A percentile compares a stretch with the other conserved stretches of the same genome.
phyloP scores from a whole-genome alignment of 2,113 vertebrate genomes.

The Eulemur rufifrons region DNA sequence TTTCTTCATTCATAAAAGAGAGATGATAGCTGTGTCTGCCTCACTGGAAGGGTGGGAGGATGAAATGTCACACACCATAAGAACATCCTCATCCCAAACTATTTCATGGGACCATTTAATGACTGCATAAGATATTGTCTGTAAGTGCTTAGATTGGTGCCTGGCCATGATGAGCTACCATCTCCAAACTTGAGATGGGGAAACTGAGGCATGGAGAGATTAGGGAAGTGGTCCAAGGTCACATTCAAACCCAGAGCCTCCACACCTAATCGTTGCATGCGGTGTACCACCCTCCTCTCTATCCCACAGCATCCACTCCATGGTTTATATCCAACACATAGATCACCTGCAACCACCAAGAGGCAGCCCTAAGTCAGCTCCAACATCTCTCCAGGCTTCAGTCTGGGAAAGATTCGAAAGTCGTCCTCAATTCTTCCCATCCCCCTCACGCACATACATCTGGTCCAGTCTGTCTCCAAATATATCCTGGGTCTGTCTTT shows the following conservation, averaged over 20 bases:
- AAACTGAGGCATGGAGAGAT: not conserved
- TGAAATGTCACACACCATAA: not conserved
- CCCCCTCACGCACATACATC: accelerated
- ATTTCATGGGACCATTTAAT: not conserved
- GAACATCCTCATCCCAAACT: not conserved
- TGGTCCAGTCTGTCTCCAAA: not conserved
- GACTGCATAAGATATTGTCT: too few species aligned
- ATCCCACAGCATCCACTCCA: not conserved
- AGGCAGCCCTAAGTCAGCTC: not conserved
- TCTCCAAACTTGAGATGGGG: not conserved
- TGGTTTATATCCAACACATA: not conserved
- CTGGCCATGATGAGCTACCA: not conserved
- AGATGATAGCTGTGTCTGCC: not conserved
- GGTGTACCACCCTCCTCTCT: too few species aligned
- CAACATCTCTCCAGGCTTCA: not conserved
- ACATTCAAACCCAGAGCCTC: not conserved
- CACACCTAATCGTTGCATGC: not conserved
- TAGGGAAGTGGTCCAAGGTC: not conserved
- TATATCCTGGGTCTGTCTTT: not conserved
- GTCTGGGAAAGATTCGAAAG: not conserved
- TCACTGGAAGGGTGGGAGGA: not conserved
- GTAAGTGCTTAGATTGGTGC: not conserved
- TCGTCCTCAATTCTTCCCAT: not conserved
- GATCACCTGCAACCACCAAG: not conserved
- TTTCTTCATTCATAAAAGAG: not conserved